phyloP scores from a whole-genome alignment of 2,797 vertebrate genomes.

The Hemitrygon akajei region DNA sequence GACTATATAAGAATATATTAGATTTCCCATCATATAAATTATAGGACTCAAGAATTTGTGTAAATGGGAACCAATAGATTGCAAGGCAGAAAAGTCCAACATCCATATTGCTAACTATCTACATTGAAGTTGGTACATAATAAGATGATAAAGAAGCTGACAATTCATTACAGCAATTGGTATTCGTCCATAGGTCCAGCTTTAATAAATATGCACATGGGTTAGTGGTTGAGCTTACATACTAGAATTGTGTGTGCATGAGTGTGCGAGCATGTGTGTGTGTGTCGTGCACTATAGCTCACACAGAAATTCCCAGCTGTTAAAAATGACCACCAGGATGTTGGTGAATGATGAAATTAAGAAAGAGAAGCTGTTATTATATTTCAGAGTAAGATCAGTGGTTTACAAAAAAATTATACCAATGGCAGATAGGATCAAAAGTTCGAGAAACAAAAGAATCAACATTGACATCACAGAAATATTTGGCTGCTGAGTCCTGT shows the following conservation, averaged over 20 bases:
- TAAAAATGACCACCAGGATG: background rate
- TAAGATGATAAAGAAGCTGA: background rate
- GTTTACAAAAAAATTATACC: too few species aligned
- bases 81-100: background rate
- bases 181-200: background rate
- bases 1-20: background rate
- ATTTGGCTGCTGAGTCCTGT: too few species aligned
- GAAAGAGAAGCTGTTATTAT: background rate
- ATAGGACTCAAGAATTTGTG: background rate
- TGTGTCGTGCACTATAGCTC: background rate
- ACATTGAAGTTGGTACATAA: background rate
- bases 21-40: background rate
- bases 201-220: background rate
- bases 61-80: background rate
- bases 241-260: too few species aligned
- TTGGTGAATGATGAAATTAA: too few species aligned
- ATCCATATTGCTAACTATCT: background rate
- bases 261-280: too few species aligned
- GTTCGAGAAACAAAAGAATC: too few species aligned
- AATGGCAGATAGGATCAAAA: too few species aligned
- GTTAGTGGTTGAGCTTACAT: background rate
- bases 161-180: background rate
- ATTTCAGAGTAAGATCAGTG: background rate
- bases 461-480: too few species aligned
- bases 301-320: background rate